phyloP scores from a whole-genome alignment of 2,113 vertebrate genomes.

The Seriola quinqueradiata region DNA sequence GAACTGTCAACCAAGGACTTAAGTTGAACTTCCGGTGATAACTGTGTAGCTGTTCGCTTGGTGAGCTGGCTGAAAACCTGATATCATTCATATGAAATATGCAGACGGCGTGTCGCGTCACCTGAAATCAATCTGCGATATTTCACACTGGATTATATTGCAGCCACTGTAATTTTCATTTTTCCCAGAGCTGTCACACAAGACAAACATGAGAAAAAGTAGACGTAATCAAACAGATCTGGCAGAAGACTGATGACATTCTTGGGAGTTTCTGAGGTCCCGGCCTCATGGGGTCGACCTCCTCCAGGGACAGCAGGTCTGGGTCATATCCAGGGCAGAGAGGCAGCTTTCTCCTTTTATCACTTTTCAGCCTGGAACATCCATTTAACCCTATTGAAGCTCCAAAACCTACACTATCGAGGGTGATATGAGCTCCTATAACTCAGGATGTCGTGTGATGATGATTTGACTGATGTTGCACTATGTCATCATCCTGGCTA shows the following conservation, averaged over 20 bases:
- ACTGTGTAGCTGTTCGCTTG: too few species aligned
- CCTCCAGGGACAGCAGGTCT: conserved; percentile 38
- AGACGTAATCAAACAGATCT: conserved; percentile 55
- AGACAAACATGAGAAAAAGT: conserved; percentile 66
- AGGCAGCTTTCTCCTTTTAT: conserved; percentile 25
- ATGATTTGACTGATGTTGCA: background rate
- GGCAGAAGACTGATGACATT: conserved; percentile 68
- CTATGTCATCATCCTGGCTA: conserved; percentile 10
- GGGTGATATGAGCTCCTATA: background rate
- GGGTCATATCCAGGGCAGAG: conserved; percentile 39
- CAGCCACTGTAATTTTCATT: conserved; percentile 25
- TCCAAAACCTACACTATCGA: background rate
- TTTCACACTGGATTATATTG: background rate
- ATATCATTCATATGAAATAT: background rate
- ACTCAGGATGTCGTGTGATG: background rate
- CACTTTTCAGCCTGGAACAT: conserved; percentile 12
- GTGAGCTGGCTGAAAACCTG: background rate
- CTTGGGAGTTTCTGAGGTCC: conserved; percentile 59
- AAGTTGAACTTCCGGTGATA: too few species aligned
- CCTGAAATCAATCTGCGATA: background rate
- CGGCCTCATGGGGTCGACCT: conserved; percentile 48
- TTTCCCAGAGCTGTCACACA: conserved; percentile 67
- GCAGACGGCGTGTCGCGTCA: background rate
- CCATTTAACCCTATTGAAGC: background rate
- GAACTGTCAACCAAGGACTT: too few species aligned